Percentiles rank a stretch among this genome's conserved stretches.
These are phyloP conservation scores for Glandiceps talaboti DNA, from an alignment of 53 echinoderm and acorn worm species.

Conservation along the genomic window DNA sequence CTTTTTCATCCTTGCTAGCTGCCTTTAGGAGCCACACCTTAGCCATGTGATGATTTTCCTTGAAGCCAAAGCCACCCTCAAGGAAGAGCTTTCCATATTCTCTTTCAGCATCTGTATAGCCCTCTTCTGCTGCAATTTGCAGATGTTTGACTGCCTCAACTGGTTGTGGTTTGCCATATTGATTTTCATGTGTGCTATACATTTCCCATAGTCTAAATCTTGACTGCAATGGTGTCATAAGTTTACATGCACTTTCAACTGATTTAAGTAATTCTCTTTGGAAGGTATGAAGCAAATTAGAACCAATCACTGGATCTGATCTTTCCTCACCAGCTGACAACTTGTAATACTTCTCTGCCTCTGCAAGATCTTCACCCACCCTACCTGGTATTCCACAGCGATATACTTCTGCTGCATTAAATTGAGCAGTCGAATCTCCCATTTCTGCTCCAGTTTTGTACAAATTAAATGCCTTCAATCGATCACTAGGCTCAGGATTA, in stretches of 20 bases:
- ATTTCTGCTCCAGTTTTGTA: neutral
- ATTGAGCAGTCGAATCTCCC: neutral
- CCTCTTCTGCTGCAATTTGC: neutral
- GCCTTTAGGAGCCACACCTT: neutral
- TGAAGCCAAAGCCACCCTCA: neutral
- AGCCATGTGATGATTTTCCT: neutral
- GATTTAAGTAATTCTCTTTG: neutral
- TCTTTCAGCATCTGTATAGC: neutral
- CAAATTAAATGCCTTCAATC: neutral
- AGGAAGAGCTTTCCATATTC: neutral
- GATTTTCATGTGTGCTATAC: neutral
- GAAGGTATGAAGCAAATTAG: neutral
- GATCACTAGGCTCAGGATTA: neutral
- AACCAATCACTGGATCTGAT: neutral
- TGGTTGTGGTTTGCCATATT: neutral
- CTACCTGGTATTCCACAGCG: neutral
- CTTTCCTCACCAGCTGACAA: neutral
- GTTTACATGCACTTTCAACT: neutral
- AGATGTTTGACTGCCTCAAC: neutral
- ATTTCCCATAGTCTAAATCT: neutral
- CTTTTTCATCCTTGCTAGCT: neutral
- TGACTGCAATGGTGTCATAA: neutral
- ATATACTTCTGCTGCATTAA: neutral
- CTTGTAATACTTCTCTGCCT: neutral
- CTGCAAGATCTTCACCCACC: neutral